Evolutionary conservation across 2,888 invertebrate species (phyloP).

Genomic region (Euclidia mi): DNA sequence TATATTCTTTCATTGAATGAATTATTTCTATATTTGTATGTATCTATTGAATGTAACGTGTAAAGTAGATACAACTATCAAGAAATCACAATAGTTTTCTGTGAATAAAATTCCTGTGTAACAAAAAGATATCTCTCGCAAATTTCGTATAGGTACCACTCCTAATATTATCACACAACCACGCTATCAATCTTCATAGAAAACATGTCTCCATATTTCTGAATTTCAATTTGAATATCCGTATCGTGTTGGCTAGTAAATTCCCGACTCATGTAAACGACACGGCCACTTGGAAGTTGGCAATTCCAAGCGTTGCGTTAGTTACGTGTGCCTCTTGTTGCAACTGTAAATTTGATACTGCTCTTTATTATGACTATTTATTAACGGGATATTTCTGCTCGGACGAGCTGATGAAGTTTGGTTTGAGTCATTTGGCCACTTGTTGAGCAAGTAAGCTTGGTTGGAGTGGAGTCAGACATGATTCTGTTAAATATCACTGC

Average conservation of each 20-base stretch:
- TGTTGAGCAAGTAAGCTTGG: conserved; percentile 3
- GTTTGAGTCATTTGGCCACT: not conserved
- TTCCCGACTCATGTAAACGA: conserved; percentile 44
- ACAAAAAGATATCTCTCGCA: too few relatives aligned
- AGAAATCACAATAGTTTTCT: too few relatives aligned
- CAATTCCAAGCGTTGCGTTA: conserved; percentile 65
- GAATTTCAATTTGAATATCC: conserved; percentile 9
- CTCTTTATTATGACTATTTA: conserved; percentile 36
- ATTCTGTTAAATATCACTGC: too few relatives aligned
- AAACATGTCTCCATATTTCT: not conserved
- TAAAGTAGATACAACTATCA: too few relatives aligned
- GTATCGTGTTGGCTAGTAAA: conserved; percentile 1
- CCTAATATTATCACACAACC: too few relatives aligned
- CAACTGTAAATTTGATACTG: conserved; percentile 44
- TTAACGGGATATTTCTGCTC: conserved; percentile 23
- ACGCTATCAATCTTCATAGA: too few relatives aligned
- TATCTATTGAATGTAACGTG: too few relatives aligned
- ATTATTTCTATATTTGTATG: too few relatives aligned
- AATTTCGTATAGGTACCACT: too few relatives aligned
- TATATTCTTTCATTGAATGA: too few relatives aligned
- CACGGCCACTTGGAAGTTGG: conserved; percentile 64
- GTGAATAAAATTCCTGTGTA: too few relatives aligned
- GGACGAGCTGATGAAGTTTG: not conserved
- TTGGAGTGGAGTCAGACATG: not conserved
- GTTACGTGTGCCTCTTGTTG: conserved; percentile 53